Conservation (phyloP, 1,140 invertebrate species). For the Papilio glaucus region DNA sequence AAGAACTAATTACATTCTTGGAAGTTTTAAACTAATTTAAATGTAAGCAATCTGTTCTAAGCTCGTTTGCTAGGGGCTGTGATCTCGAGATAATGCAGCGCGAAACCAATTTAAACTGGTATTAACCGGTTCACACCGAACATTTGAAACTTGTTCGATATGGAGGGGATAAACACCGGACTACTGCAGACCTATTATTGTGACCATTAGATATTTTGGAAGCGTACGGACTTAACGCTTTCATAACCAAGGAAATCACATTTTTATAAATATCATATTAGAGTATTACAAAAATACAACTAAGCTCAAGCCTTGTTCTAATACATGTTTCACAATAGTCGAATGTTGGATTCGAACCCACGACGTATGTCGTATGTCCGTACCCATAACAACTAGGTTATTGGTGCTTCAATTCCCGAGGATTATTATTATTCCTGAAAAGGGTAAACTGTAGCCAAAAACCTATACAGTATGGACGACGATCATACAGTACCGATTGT, state of each 20-base stretch:
- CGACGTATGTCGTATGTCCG: too few relatives aligned
- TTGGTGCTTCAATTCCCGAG: too few relatives aligned
- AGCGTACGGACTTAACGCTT: not conserved
- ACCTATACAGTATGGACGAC: too few relatives aligned
- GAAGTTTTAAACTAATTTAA: not conserved
- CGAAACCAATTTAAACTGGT: not conserved
- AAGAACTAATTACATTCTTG: not conserved
- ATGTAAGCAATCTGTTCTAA: constrained; percentile 5
- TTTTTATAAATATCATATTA: not conserved
- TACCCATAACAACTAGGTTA: too few relatives aligned
- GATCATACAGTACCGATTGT: too few relatives aligned
- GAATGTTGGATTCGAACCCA: too few relatives aligned
- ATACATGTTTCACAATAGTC: too few relatives aligned
- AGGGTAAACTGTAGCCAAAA: too few relatives aligned
- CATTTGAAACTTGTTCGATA: not conserved
- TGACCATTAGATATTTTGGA: not conserved
- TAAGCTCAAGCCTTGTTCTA: too few relatives aligned
- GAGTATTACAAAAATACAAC: too few relatives aligned
- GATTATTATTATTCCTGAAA: too few relatives aligned
- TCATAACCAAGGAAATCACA: not conserved
- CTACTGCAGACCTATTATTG: not conserved
- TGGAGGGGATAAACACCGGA: too few relatives aligned
- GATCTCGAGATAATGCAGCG: not conserved
- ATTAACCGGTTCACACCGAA: not conserved
- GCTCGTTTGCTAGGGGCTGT: not conserved